Evolutionary conservation across 2,797 vertebrate species (phyloP), one percentile per base, ranked within the genome.

Genomic region (Poecilia gillii): DNA sequence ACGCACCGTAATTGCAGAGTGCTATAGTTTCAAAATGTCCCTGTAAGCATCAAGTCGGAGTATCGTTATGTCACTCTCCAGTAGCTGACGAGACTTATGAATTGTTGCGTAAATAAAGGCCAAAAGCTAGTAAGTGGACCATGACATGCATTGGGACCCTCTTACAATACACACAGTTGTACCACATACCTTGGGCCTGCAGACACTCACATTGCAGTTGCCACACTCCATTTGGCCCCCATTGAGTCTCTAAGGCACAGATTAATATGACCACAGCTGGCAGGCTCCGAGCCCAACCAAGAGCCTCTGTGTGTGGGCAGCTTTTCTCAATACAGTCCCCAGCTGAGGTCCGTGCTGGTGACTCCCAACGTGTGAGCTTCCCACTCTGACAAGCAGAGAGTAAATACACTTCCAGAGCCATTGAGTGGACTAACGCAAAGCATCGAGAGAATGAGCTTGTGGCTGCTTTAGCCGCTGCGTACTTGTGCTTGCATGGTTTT

Each of bases 401-500:
- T 83, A 72, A 85, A 85, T 82, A 72, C 39, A 66, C 46, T 2
- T 76, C 13, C 2, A 18, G 71, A 73, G 76, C 16, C n/a, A 64
- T 41, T 55, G 20, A 49, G 14, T 46, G 78, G 55, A 75, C 62
- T 72, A 78, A 64, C 72, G 64, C 57, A 81, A 66, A 87, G 45
- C 55, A 36, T 59, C 68, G 79, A 82, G 76, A 79, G 68, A 86
- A n/a, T 31, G 11, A 53, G 76, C 74, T 81, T 76, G 81, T 84
- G 75, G 78, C 78, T 36, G 82, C 83, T 83, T 82, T 71, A 80
- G 72, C 73, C 68, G 28, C 68, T 78, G 62, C 81, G 36, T 83
- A 74, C 79, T 85, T 82, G 81, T 83, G 72, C 80, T 75, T 85
- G 78, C 76, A 74, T 75, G 45, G 73, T 82, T 85, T 87, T 86